Percentiles rank a stretch among this genome's conserved stretches.
Conservation (phyloP, 2,797 vertebrate genomes). For the Scarus forsteni region DNA sequence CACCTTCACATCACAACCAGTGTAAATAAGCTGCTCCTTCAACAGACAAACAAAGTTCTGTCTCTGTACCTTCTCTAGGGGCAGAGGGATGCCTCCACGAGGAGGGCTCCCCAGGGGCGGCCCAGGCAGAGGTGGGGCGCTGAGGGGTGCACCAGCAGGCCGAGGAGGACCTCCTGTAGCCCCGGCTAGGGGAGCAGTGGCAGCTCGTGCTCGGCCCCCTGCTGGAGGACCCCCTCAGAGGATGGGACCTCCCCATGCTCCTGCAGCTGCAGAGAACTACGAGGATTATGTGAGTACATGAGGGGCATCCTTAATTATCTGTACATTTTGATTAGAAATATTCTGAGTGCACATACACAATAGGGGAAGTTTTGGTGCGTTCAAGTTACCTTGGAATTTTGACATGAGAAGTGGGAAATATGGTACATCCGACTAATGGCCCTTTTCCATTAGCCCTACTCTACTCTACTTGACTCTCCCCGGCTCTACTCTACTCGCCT, state of each 20-base stretch:
- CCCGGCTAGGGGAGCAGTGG: slow-evolving; percentile 84
- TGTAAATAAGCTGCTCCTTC: background rate
- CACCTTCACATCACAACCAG: too few relatives aligned
- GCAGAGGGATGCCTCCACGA: slow-evolving; percentile 89
- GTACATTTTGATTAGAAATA: too few relatives aligned
- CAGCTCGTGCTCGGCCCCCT: slow-evolving; percentile 88
- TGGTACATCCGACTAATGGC: too few relatives aligned
- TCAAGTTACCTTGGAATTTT: too few relatives aligned
- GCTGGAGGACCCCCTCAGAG: slow-evolving; percentile 89
- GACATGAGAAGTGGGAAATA: too few relatives aligned
- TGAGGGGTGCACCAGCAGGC: slow-evolving; percentile 87
- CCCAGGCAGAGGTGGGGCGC: slow-evolving; percentile 88
- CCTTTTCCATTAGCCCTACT: too few relatives aligned
- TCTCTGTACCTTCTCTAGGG: slow-evolving; percentile 76
- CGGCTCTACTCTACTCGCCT: too few relatives aligned
- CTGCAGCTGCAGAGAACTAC: slow-evolving; percentile 85
- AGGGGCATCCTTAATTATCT: too few relatives aligned
- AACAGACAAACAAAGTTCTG: background rate
- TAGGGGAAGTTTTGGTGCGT: too few relatives aligned
- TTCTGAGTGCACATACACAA: too few relatives aligned
- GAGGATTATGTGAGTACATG: slow-evolving; percentile 92
- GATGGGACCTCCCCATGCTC: slow-evolving; percentile 88
- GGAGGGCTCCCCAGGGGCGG: slow-evolving; percentile 90
- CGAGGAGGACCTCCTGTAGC: slow-evolving; percentile 90
- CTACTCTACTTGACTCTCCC: too few relatives aligned